Conservation (phyloP, 2,888 invertebrate genomes). For the Xylota sylvarum region DNA sequence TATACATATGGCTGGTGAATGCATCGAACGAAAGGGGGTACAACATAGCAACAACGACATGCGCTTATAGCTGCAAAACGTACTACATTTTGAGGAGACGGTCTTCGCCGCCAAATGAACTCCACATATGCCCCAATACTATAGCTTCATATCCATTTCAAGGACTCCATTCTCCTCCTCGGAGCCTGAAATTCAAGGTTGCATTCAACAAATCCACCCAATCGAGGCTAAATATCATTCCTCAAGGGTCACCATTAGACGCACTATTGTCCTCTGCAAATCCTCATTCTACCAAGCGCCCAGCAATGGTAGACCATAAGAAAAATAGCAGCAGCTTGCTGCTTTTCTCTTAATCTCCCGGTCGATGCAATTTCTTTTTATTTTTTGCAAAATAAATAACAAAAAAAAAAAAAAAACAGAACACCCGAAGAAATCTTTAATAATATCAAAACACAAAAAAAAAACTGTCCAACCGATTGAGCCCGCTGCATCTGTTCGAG, state of each 20-base stretch:
- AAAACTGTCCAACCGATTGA: conserved; percentile 30
- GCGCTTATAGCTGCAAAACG: conserved; percentile 1
- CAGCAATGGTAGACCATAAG: conserved; percentile 81
- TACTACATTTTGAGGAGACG: conserved; percentile 20
- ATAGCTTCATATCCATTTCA: conserved; percentile 50
- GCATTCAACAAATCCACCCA: conserved; percentile 68
- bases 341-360: conserved; percentile 68
- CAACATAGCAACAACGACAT: conserved; percentile 2
- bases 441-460: conserved; percentile 64
- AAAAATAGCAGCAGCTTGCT: conserved; percentile 78
- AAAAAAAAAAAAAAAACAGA: conserved; percentile 48
- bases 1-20: background rate
- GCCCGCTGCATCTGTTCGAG: conserved; percentile 50
- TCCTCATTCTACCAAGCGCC: conserved; percentile 84
- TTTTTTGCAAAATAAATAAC: conserved; percentile 65
- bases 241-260: conserved; percentile 81
- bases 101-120: conserved; percentile 20
- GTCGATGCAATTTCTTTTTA: conserved; percentile 74
- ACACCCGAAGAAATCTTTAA: conserved; percentile 74
- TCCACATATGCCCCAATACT: background rate
- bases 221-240: conserved; percentile 69
- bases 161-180: conserved; percentile 67
- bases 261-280: conserved; percentile 85
- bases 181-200: conserved; percentile 75
- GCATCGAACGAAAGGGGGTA: conserved; percentile 10